phyloP scores from a whole-genome alignment of 2,797 vertebrate genomes.

The Delichon dasypus region DNA sequence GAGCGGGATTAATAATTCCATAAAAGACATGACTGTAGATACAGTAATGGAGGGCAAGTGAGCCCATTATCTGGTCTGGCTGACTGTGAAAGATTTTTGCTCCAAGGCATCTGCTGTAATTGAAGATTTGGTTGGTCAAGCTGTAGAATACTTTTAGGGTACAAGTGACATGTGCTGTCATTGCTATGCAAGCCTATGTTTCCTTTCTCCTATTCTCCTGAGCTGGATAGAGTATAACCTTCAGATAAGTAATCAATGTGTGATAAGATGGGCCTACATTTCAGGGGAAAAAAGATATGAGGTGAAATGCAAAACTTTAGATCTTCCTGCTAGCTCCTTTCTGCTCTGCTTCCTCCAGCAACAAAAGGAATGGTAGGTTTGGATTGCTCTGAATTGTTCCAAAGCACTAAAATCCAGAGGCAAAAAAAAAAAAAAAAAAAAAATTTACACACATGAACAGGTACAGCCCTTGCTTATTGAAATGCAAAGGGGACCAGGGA shows the following conservation, averaged over 20 bases:
- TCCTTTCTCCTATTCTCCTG: not conserved
- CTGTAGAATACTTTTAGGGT: not conserved
- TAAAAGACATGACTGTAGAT: not conserved
- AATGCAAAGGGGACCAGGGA: not conserved
- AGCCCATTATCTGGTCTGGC: not conserved
- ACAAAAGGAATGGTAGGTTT: not conserved
- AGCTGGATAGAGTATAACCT: not conserved
- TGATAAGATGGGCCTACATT: not conserved
- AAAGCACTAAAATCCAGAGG: not conserved
- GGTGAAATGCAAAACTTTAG: not conserved
- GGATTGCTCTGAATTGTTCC: not conserved
- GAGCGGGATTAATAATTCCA: not conserved
- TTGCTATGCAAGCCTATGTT: not conserved
- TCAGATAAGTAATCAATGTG: not conserved
- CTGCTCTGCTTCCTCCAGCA: not conserved
- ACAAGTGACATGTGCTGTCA: not conserved
- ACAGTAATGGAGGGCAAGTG: not conserved
- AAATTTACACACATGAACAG: accelerated
- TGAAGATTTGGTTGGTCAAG: constrained; percentile 19
- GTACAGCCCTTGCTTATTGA: not conserved
- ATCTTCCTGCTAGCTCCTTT: not conserved
- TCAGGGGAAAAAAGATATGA: not conserved
- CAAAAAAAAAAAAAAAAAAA: not conserved
- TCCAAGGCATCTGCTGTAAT: not conserved
- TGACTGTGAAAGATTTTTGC: not conserved